phyloP scores from a whole-genome alignment of 2,888 invertebrate species.

The Caenorhabditis imperialis region DNA sequence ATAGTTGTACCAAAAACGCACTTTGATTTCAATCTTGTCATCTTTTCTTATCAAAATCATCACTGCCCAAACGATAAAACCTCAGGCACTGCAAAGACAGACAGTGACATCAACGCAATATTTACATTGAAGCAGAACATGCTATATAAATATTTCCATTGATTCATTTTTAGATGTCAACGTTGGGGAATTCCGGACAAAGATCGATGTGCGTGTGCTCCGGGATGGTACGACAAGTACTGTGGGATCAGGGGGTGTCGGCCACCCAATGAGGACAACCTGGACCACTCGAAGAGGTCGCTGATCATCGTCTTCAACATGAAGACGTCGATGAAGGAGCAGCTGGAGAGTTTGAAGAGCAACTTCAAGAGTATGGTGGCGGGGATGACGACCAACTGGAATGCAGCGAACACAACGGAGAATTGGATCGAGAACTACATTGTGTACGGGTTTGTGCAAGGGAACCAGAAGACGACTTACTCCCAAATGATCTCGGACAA shows the following conservation, averaged over 20 bases:
- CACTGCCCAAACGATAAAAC: no score
- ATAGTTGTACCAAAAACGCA: no score
- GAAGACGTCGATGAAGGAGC: conserved; percentile 35
- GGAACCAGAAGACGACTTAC: not conserved
- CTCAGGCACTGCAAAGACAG: no score
- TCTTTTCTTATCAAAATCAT: no score
- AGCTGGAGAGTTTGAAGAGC: conserved; percentile 18
- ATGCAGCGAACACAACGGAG: conserved; percentile 3
- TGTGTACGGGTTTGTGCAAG: conserved; percentile 29
- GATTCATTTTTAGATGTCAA: no score
- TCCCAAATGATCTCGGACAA: not conserved
- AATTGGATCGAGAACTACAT: conserved; percentile 36
- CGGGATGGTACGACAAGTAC: conserved; percentile 57
- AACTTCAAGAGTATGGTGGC: conserved; percentile 14
- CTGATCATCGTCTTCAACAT: conserved; percentile 49
- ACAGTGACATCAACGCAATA: no score
- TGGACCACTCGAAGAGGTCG: conserved; percentile 29
- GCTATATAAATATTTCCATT: no score
- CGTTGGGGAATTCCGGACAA: conserved; percentile 49
- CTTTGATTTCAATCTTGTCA: no score
- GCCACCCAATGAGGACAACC: conserved; percentile 47
- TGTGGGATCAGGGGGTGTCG: conserved; percentile 56
- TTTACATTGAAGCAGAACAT: no score
- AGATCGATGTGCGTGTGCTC: conserved; percentile 50
- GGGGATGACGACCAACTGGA: conserved; percentile 18